Evolutionary conservation across 92 coral and sea anemone species (phyloP), one percentile per base, ranked within the genome.

Genomic region (Chrysogorgia sp.): DNA sequence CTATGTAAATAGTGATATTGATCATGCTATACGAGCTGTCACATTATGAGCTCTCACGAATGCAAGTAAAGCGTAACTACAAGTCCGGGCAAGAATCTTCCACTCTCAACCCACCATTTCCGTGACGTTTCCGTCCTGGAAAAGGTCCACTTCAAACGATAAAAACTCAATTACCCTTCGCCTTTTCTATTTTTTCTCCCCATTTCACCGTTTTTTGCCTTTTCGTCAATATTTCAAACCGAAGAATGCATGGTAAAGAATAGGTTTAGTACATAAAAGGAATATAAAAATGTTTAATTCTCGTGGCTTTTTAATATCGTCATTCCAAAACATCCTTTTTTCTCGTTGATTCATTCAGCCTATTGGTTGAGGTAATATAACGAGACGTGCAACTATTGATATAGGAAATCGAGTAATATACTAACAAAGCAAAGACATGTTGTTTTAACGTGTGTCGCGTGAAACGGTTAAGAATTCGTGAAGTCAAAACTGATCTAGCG

Each of bases 1-100:
- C 64, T 32, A 14, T 40, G 79, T 72, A 72, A 72, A 72, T 72
- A 72, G 55, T 34, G n/a, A 72, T 72, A 72, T 72, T 72, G 79
- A 1, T 0, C 19, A 0, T 5, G 79, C 79, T 17, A 14, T 9
- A 7, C 43, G 9, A 3, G 6, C 32, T 19, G 64, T 49, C 14
- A 55, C 63, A 52, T n/a, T 28, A 33, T 72, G 50, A n/a, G 35
- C 29, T 12, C 34, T 33, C 65, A 23, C 79, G 33, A 56, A 28
- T 22, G 25, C 30, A 0, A 71, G 35, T 72, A 10, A 24, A 30
- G 28, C 79, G 37, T 72, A 10, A 10, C 50, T 53, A 33, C 79
- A 56, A 49, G 79, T 56, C 32, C 65, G 35, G 79, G 79, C 79
- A 72, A 8, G 79, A 34, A 64, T 64, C 48, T 15, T 32, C 12